Percentiles rank a stretch among this genome's conserved stretches.
Evolutionary conservation across 2,888 invertebrate species (phyloP).

Genomic region (Thecocarcelia acutangulata): DNA sequence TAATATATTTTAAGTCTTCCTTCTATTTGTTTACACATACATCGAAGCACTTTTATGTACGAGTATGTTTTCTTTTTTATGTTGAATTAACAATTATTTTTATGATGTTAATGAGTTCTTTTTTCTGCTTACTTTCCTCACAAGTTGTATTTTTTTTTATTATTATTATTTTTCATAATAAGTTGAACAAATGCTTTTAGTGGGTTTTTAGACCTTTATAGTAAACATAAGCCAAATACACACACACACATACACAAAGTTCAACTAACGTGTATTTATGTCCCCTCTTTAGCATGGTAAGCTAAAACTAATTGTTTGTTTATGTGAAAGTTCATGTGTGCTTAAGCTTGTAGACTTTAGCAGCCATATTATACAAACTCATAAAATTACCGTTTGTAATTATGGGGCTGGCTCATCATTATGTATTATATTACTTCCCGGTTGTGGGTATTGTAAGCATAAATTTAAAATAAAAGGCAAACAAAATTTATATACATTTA

Average conservation of each 20-base stretch:
- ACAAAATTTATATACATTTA: not conserved
- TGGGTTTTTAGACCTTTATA: slow-evolving; percentile 9
- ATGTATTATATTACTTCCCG: not conserved
- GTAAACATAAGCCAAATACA: slow-evolving; percentile 53
- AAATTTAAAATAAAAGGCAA: slow-evolving; percentile 16
- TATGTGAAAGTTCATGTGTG: slow-evolving; percentile 27
- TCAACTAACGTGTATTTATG: not conserved
- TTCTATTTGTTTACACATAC: too few species aligned
- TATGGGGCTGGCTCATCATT: slow-evolving; percentile 20
- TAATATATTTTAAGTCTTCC: not conserved
- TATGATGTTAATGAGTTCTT: slow-evolving; percentile 61
- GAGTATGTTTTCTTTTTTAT: slow-evolving; percentile 13
- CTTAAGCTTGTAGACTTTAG: slow-evolving; percentile 17
- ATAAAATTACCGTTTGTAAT: slow-evolving; percentile 61
- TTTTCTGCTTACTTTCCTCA: not conserved
- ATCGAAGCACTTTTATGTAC: too few species aligned
- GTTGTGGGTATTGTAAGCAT: not conserved
- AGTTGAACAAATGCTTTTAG: slow-evolving; percentile 48
- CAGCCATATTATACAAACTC: slow-evolving; percentile 32
- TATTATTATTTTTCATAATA: not conserved
- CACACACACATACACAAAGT: not conserved
- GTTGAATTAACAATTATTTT: slow-evolving; percentile 60
- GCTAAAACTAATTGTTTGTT: slow-evolving; percentile 29
- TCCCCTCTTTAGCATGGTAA: not conserved
- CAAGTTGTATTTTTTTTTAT: not conserved